These are phyloP conservation scores for Tympanuchus pallidicinctus DNA, from an alignment of 2,113 vertebrate species.

Conservation along the genomic window DNA sequence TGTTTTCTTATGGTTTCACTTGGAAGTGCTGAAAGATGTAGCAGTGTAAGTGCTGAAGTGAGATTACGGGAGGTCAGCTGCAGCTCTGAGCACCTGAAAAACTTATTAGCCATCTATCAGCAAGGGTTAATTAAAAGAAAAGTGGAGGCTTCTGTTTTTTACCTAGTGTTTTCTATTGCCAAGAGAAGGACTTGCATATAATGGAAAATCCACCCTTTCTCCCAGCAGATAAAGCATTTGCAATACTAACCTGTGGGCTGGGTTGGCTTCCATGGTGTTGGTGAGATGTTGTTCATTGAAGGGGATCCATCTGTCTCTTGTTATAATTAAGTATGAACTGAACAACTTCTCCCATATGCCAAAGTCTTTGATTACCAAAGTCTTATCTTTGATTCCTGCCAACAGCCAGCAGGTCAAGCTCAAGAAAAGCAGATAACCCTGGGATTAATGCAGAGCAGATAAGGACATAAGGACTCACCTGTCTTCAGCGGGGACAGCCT, in stretches of 20 bases:
- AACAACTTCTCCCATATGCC: background rate
- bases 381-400: background rate
- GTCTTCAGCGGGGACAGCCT: background rate
- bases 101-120: background rate
- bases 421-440: slow-evolving; percentile 17
- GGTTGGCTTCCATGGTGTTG: background rate
- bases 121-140: background rate
- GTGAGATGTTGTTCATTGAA: background rate
- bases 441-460: background rate
- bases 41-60: background rate
- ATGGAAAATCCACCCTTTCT: background rate
- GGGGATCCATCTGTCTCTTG: background rate
- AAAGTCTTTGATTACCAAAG: background rate
- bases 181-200: background rate
- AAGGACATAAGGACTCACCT: background rate
- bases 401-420: slow-evolving; percentile 1
- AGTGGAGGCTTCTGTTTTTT: background rate
- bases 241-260: background rate
- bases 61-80: background rate
- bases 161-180: background rate
- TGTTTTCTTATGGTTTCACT: background rate
- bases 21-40: background rate
- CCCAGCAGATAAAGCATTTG: background rate
- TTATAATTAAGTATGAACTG: background rate
- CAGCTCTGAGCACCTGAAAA: slow-evolving; percentile 7